These are phyloP conservation scores for Microcaecilia unicolor DNA, from an alignment of 2,797 vertebrate species.

Conservation along the genomic window DNA sequence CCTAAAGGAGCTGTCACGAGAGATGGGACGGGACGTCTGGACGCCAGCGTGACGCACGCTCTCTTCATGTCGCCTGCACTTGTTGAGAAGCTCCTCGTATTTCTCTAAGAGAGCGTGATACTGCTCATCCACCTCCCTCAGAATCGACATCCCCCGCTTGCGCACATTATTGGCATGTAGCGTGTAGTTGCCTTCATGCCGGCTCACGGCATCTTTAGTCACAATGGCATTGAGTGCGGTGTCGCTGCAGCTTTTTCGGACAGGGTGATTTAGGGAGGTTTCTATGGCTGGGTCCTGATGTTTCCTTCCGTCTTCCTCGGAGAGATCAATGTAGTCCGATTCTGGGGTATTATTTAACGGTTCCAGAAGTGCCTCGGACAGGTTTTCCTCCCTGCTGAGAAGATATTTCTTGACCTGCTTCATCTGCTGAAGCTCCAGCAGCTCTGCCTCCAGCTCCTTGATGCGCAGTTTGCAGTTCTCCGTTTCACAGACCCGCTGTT, in stretches of 20 bases:
- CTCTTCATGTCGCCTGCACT: slow-evolving; percentile 86
- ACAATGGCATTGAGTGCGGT: slow-evolving; percentile 85
- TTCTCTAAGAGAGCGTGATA: slow-evolving; percentile 92
- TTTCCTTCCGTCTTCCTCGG: slow-evolving; percentile 47
- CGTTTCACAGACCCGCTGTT: slow-evolving; percentile 76
- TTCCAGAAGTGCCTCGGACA: slow-evolving; percentile 75
- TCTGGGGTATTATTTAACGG: slow-evolving; percentile 75
- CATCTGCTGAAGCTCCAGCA: slow-evolving; percentile 93
- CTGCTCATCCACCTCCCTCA: slow-evolving; percentile 93
- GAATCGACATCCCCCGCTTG: slow-evolving; percentile 89
- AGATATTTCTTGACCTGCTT: slow-evolving; percentile 75
- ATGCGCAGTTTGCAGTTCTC: slow-evolving; percentile 85
- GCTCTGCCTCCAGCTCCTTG: slow-evolving; percentile 86
- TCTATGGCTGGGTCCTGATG: slow-evolving; percentile 40
- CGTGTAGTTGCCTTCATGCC: slow-evolving; percentile 78
- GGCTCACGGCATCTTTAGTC: slow-evolving; percentile 68
- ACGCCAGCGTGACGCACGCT: slow-evolving; percentile 80
- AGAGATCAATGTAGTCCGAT: slow-evolving; percentile 73
- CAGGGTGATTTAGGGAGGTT: slow-evolving; percentile 49
- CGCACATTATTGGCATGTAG: slow-evolving; percentile 82
- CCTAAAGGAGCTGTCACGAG: slow-evolving; percentile 85
- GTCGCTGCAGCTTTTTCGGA: slow-evolving; percentile 94
- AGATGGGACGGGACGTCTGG: slow-evolving; percentile 90
- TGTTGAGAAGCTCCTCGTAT: slow-evolving; percentile 91
- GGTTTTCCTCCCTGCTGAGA: slow-evolving; percentile 73